Percentiles rank a stretch among this genome's conserved stretches.
These are phyloP conservation scores for Monochamus alternatus DNA, from an alignment of 2,888 invertebrate genomes.

Conservation along the genomic window DNA sequence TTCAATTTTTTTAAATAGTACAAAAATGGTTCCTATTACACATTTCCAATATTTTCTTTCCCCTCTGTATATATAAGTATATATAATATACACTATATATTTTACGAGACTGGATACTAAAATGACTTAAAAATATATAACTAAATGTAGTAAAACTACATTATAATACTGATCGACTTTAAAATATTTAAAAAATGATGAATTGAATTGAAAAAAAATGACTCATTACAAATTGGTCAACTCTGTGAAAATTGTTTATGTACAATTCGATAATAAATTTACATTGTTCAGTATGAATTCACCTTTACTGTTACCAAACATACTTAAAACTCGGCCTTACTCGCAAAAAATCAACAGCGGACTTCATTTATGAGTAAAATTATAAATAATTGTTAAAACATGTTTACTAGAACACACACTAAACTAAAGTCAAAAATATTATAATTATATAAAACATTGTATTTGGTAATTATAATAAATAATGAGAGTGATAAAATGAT, in stretches of 20 bases:
- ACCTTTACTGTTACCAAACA: conserved; percentile 51
- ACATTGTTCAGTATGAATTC: conserved; percentile 55
- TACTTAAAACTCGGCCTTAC: conserved; percentile 62
- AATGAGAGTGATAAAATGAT: conserved; percentile 53
- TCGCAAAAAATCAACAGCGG: conserved; percentile 56
- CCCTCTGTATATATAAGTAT: not conserved
- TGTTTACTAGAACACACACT: conserved; percentile 62
- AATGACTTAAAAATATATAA: not conserved
- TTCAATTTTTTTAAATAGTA: no score
- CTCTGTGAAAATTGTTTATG: conserved; percentile 46
- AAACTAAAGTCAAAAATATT: conserved; percentile 58
- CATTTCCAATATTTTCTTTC: not conserved
- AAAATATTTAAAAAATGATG: conserved; percentile 15
- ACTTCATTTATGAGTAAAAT: conserved; percentile 37
- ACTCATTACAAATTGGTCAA: conserved; percentile 13
- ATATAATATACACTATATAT: not conserved
- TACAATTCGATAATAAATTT: conserved; percentile 57
- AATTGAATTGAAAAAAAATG: not conserved
- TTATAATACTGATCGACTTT: conserved; percentile 30
- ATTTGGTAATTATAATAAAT: conserved; percentile 66
- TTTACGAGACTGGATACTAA: not conserved
- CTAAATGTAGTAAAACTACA: conserved; percentile 19
- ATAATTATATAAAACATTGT: conserved; percentile 61
- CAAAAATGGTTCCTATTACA: not conserved
- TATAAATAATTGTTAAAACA: conserved; percentile 54